Base-by-base conservation (phyloP, 2,888 invertebrate genomes). In the Maniola hyperantus region DNA sequence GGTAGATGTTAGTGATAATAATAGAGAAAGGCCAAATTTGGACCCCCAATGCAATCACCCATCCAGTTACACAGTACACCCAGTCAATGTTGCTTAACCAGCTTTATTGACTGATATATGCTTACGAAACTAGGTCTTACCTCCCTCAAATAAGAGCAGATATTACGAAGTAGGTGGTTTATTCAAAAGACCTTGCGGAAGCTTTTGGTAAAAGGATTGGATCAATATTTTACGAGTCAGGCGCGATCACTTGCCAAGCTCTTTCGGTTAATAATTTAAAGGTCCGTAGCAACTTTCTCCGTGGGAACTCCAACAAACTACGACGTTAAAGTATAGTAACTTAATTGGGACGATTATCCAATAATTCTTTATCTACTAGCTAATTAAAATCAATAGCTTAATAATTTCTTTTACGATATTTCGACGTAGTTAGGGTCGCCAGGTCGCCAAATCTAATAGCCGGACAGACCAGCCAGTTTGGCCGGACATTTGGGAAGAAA, bases 131-230 rank as follows among this genome's bases (percentile, higher is more conserved):
- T 39, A 13, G 44, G 44, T n/a, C 5, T 5, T n/a, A 44, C 8
- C 8, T 7, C 48, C 46, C 15, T 6, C 4, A 18, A 48, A 18
- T 18, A 48, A 18, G 15, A 10, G 18, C 13, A 34, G 34, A 42
- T 48, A 55, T 44, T 46, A 34, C 15, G 44, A 59, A 48, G 48
- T 15, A 15, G 48, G 34, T 48, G 64, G 74, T 77, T 80, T 79
- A 81, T 82, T 80, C 77, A 78, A 73, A 69, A 76, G 75, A 74
- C 64, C 65, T 63, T 55, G 66, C 53, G 69, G 68, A 64, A 71
- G 75, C 73, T 77, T 75, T 77, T 72, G 57, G 57, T 42, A 75
- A 78, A 80, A 75, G 76, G 75, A 77, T 77, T 76, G 75, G 72
- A 76, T 77, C 63, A 71, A 76, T 77, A 75, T 79, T 60, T 61